Percentiles rank a stretch among this genome's conserved stretches.
Conservation (phyloP, 1,140 invertebrate species). For the Lineus longissimus region DNA sequence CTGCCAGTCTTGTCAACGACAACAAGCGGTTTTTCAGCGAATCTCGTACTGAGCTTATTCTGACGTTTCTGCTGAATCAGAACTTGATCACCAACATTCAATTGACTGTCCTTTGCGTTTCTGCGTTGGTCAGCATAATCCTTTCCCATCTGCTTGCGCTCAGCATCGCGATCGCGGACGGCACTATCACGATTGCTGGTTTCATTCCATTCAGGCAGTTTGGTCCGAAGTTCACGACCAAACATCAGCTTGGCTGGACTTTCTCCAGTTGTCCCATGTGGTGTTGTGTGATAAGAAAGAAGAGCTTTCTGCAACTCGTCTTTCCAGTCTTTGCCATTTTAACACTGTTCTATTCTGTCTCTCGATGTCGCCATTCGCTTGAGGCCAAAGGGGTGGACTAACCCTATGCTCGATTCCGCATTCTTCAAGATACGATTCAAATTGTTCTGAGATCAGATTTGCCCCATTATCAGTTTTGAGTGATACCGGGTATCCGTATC, state of each 20-base stretch:
- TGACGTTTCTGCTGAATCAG: slow-evolving; percentile 4
- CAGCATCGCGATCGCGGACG: slow-evolving; percentile 18
- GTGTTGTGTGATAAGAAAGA: slow-evolving; percentile 21
- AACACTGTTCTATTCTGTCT: slow-evolving; percentile 22
- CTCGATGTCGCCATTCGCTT: slow-evolving; percentile 27
- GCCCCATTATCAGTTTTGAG: slow-evolving; percentile 10
- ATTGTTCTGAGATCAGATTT: slow-evolving; percentile 4
- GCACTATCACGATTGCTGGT: not conserved
- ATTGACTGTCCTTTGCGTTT: slow-evolving; percentile 4
- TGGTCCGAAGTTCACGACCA: slow-evolving; percentile 16
- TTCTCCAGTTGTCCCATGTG: slow-evolving; percentile 21
- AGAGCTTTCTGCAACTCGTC: slow-evolving; percentile 21
- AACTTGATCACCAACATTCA: slow-evolving; percentile 13
- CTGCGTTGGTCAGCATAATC: slow-evolving; percentile 15
- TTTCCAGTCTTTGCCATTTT: slow-evolving; percentile 25
- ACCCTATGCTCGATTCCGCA: slow-evolving; percentile 11
- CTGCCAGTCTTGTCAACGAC: slow-evolving; percentile 3
- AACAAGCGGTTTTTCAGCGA: not conserved
- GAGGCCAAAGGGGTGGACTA: slow-evolving; percentile 19
- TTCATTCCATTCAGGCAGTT: slow-evolving; percentile 13
- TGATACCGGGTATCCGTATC: not conserved
- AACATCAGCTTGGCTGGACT: slow-evolving; percentile 22
- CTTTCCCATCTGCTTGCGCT: slow-evolving; percentile 19
- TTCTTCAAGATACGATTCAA: slow-evolving; percentile 14
- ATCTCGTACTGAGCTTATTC: slow-evolving; percentile 9